A percentile compares a stretch with the other conserved stretches of the same genome.
Conservation (phyloP, 2,797 vertebrate species). For the Sebastes matsubarae region DNA sequence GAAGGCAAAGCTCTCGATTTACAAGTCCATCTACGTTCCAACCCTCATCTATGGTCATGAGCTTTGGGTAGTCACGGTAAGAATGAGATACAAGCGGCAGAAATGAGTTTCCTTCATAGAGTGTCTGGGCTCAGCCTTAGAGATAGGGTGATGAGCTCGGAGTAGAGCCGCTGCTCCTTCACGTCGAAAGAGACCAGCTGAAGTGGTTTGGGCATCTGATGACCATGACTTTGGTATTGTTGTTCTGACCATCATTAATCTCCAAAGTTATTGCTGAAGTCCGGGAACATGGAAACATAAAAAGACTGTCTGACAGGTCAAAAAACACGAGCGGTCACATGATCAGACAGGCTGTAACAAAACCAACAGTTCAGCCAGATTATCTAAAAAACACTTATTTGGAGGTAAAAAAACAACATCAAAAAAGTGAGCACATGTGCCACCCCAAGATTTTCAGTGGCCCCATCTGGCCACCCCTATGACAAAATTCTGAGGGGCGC, state of each 20-base stretch:
- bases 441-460: background rate
- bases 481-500: background rate
- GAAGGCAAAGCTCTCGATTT: too few relatives aligned
- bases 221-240: background rate
- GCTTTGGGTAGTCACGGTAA: too few relatives aligned
- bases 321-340: background rate
- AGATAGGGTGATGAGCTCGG: too few relatives aligned
- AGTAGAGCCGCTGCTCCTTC: too few relatives aligned
- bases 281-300: background rate
- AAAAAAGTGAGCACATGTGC: background rate
- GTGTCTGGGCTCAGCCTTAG: too few relatives aligned
- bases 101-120: fast-evolving
- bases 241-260: background rate
- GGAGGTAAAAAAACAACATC: background rate
- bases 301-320: background rate
- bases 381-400: background rate
- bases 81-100: too few relatives aligned
- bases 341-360: background rate
- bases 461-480: background rate
- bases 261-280: background rate
- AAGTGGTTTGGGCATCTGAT: too few relatives aligned
- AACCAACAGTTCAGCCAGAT: background rate
- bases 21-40: too few relatives aligned
- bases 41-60: too few relatives aligned
- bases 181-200: fast-evolving